Base-by-base conservation (phyloP, 2,888 invertebrate genomes). In the Macaria liturata region DNA sequence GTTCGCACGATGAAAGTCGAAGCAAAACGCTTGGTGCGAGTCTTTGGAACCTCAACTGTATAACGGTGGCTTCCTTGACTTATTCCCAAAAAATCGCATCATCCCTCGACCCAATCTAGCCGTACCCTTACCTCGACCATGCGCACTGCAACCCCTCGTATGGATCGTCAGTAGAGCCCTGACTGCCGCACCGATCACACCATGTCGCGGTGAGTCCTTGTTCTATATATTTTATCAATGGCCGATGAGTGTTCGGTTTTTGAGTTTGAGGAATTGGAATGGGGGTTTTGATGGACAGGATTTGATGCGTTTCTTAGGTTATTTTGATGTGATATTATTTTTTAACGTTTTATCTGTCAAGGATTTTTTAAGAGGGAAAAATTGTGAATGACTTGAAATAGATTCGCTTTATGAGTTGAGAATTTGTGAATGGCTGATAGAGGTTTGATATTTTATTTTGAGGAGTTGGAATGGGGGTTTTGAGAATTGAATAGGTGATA, bases 141-240 rank as follows among this genome's bases (percentile, higher is more conserved):
- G 88, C 88, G 88, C 88, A 87, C 31, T 80, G 70, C 65, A 62
- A 49, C 55, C 57, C 68, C 65, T 56, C 46, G 72, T 81, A 82
- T 81, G 50, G 83, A 82, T 82, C 80, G 80, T 44, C 72, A 82
- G 83, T 81, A 49, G 66, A 66, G 64, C 64, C 59, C 58, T 54
- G 65, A 46, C 39, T 48, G 44, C 52, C 60, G 66, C 62, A 60
- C 70, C 57, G 58, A 46, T 34, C 8, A 48, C 59, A 65, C 65
- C 67, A 81, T 81, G 82, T 63, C 70, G 57, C 78, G 82, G 82
- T 82, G 34, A 82, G 82, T 32, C 39, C 42, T 6, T 32, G 37
- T 42, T 47, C 30, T 51, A 54, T 54, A 46, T 50, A 7, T 39
- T 8, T 39, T 7, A 39, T 39, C 39, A 39, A 39, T 8, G 39